Evolutionary conservation across 2,888 invertebrate genomes (phyloP).

Genomic region (Eubasilissa splendida): DNA sequence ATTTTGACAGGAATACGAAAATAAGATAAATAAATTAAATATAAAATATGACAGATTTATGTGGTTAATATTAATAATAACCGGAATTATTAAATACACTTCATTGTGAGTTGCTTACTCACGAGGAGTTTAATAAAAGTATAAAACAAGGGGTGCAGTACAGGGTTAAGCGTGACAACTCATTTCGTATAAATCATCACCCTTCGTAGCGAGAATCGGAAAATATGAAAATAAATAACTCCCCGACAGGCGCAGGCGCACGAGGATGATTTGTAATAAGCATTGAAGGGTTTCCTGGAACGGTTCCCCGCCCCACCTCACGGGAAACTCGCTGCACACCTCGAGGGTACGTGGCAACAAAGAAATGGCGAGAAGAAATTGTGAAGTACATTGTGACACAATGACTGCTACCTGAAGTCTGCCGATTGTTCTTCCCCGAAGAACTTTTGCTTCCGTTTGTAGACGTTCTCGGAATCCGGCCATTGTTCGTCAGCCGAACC

Average conservation of each 20-base stretch:
- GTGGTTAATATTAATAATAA: too few species aligned
- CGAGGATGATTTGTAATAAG: conserved; percentile 15
- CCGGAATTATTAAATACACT: too few species aligned
- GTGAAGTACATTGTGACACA: conserved; percentile 7
- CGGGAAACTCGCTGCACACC: conserved; percentile 1
- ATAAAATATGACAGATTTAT: too few species aligned
- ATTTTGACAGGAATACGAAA: too few species aligned
- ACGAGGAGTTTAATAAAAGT: too few species aligned
- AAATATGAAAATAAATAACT: conserved; percentile 18
- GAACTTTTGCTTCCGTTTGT: conserved; percentile 34
- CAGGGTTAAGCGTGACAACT: background rate
- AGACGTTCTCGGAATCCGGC: conserved; percentile 17
- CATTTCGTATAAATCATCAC: conserved; percentile 6
- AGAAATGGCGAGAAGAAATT: conserved; percentile 21
- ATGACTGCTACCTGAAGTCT: conserved; percentile 22
- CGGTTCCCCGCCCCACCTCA: background rate
- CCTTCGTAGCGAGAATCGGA: background rate
- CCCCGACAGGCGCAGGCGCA: background rate
- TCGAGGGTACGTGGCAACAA: conserved; percentile 9
- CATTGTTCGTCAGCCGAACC: conserved; percentile 6
- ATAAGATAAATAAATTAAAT: too few species aligned
- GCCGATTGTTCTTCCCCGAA: conserved; percentile 17
- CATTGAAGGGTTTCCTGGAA: conserved; percentile 18
- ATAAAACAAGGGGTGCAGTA: too few species aligned
- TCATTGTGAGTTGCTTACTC: too few species aligned